A percentile compares a stretch with the other conserved stretches of the same genome.
Conservation (phyloP, 2,113 vertebrate species). For the Excalfactoria chinensis region DNA sequence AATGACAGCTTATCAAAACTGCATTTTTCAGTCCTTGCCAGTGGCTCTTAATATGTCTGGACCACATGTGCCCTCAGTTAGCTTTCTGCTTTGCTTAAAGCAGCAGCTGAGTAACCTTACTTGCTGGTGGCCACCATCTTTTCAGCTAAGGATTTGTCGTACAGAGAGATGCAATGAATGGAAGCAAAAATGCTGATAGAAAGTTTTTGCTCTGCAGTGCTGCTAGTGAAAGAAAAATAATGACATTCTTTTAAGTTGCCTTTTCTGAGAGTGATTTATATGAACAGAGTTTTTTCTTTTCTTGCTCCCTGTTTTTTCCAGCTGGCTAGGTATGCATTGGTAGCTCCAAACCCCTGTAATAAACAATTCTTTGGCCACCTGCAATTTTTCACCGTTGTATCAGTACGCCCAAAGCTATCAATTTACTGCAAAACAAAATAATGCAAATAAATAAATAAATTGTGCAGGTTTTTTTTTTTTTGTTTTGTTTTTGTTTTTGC, state of each 20-base stretch:
- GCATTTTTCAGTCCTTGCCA: background rate
- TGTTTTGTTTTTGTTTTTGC: too few relatives aligned
- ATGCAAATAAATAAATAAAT: background rate
- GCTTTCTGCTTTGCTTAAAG: background rate
- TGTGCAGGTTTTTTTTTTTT: too few relatives aligned
- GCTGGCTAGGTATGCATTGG: background rate
- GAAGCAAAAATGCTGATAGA: background rate
- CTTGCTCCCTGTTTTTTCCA: background rate
- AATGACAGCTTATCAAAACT: background rate
- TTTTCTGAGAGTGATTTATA: background rate
- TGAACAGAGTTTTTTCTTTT: fast-evolving
- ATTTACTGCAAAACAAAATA: background rate
- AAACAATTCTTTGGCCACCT: background rate
- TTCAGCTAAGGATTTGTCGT: background rate
- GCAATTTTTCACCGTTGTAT: background rate
- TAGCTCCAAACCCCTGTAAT: background rate
- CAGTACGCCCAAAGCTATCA: background rate
- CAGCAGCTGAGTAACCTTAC: background rate
- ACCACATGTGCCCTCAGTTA: background rate
- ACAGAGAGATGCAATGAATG: background rate
- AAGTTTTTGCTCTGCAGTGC: background rate
- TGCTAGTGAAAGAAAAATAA: background rate
- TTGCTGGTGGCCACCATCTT: background rate
- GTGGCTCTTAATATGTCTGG: background rate
- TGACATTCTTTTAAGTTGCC: background rate